phyloP scores from a whole-genome alignment of 2,888 invertebrate genomes.

The Portevinia maculata region DNA sequence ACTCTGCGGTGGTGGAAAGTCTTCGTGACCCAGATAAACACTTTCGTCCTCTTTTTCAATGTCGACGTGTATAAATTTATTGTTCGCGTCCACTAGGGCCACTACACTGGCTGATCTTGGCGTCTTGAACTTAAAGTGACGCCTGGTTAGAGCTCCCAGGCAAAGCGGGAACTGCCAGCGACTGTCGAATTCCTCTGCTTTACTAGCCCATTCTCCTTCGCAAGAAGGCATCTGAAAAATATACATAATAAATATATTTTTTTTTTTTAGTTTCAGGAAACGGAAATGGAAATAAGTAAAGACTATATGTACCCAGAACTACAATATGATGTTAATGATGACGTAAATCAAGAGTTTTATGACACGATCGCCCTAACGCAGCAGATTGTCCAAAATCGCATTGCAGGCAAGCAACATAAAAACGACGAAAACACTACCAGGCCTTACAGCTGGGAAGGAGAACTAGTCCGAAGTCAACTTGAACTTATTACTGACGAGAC shows the following conservation, averaged over 20 bases:
- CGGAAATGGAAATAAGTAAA: slow-evolving; percentile 34
- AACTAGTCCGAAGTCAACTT: slow-evolving; percentile 58
- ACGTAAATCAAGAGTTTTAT: slow-evolving; percentile 46
- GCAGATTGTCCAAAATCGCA: slow-evolving; percentile 56
- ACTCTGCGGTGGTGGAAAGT: slow-evolving; percentile 57
- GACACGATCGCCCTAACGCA: slow-evolving; percentile 62
- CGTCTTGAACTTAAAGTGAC: slow-evolving; percentile 64
- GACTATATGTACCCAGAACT: slow-evolving; percentile 21
- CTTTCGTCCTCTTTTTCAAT: slow-evolving; percentile 63
- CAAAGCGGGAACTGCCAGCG: slow-evolving; percentile 72
- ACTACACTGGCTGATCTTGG: slow-evolving; percentile 49
- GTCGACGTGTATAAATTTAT: slow-evolving; percentile 68
- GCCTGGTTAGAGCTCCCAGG: slow-evolving; percentile 64
- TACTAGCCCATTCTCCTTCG: slow-evolving; percentile 68
- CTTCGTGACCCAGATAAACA: slow-evolving; percentile 48
- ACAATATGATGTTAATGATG: neutral
- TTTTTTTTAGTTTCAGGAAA: slow-evolving; percentile 33
- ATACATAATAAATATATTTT: neutral
- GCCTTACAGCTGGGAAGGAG: slow-evolving; percentile 54
- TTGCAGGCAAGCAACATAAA: slow-evolving; percentile 27
- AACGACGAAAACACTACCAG: neutral
- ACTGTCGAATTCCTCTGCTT: slow-evolving; percentile 67
- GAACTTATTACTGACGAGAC: slow-evolving; percentile 65
- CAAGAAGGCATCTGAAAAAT: slow-evolving; percentile 46
- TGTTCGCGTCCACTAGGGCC: slow-evolving; percentile 69